Evolutionary conservation across 2,797 vertebrate species (phyloP).

Genomic region (Crocodylus rhombifer): DNA sequence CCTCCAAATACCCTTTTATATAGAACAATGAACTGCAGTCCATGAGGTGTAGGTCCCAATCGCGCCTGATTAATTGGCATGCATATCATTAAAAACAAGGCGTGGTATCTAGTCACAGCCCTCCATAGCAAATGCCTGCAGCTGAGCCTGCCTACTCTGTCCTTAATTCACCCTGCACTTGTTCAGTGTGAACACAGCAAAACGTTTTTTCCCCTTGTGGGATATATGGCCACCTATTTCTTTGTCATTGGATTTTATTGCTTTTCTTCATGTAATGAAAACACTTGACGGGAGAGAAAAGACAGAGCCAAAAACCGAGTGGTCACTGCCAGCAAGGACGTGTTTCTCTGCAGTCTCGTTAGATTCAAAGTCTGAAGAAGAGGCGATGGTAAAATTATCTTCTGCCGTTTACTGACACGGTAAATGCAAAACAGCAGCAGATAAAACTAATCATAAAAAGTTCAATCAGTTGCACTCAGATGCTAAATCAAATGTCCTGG

Average conservation of each 20-base stretch:
- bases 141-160: slow-evolving; percentile 19
- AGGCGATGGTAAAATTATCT: not conserved
- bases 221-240: slow-evolving; percentile 13
- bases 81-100: not conserved
- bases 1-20: not conserved
- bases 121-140: not conserved
- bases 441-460: not conserved
- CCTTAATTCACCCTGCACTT: not conserved
- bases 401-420: not conserved
- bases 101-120: not conserved
- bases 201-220: not conserved
- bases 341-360: not conserved
- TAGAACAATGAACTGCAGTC: fast-evolving
- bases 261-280: slow-evolving; percentile 17
- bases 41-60: not conserved
- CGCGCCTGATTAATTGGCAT: not conserved
- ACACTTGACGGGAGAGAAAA: not conserved
- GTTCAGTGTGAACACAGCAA: slow-evolving; percentile 32
- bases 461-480: not conserved
- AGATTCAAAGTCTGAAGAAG: slow-evolving; percentile 5
- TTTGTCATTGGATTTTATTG: not conserved
- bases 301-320: not conserved
- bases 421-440: not conserved
- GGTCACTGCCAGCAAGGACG: not conserved
- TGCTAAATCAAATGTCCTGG: fast-evolving